These are phyloP conservation scores for Oenanthe melanoleuca DNA, from an alignment of 2,113 vertebrate genomes.

Conservation along the genomic window DNA sequence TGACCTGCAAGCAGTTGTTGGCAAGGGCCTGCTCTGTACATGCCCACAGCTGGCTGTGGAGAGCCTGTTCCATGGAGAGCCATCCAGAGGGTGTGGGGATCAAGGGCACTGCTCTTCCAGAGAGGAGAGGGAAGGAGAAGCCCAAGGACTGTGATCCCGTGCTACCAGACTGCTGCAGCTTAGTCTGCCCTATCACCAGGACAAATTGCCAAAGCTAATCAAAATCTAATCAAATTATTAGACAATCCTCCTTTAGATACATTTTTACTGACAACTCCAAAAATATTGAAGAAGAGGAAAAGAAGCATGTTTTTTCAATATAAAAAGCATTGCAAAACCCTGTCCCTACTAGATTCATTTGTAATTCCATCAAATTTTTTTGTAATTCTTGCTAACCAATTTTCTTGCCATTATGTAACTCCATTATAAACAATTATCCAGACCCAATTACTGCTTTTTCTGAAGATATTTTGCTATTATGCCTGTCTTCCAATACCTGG, in stretches of 20 bases:
- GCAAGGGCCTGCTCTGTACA: background rate
- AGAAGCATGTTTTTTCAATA: background rate
- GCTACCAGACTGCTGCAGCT: background rate
- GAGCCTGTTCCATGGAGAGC: background rate
- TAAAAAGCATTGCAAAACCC: background rate
- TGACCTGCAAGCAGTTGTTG: background rate
- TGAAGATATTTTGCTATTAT: background rate
- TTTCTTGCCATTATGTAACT: background rate
- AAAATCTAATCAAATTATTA: background rate
- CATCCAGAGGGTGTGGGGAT: background rate
- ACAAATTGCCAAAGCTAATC: background rate
- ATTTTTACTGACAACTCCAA: background rate
- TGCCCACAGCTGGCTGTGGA: background rate
- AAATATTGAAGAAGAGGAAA: background rate
- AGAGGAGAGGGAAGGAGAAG: background rate
- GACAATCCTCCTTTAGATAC: background rate
- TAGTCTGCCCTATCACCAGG: background rate
- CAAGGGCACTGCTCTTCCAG: background rate
- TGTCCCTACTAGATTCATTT: background rate
- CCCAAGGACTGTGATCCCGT: fast-evolving
- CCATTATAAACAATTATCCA: background rate
- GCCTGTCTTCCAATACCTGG: background rate
- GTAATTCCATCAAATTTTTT: background rate
- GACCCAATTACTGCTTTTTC: background rate
- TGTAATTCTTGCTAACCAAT: background rate